Base-by-base conservation (phyloP, 2,888 invertebrate genomes). In the Alsophila aescularia region DNA sequence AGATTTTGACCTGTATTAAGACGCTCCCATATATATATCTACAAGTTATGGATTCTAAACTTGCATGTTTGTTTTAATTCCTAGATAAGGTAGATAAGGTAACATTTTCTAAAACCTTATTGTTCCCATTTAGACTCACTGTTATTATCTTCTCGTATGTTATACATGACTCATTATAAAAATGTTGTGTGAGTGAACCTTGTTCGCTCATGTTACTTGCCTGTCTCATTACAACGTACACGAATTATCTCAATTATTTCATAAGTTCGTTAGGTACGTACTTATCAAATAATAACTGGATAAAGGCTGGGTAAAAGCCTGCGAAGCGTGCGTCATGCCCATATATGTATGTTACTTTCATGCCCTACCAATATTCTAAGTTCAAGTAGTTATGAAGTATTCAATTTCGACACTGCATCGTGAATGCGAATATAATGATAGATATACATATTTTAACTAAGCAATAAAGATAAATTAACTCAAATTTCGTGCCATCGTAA, bases 291-390 rank as follows among this genome's bases (percentile, higher is more conserved):
- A 5, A 24, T 29, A n/a, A 10, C 29, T 9, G 10, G 27, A 45
- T 45, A 37, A 37, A 37, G 45, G 45, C 37, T n/a, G n/a, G n/a
- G n/a, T 37, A 45, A 45, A 45, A 36, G 36, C 36, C 27, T 12
- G 36, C 27, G n/a, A 29, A 36, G 24, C 9, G 14, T 35, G 32
- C 32, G 35, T 41, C 40, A 49, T 34, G 31, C 29, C 13, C 7
- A 51, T 32, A 12, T 8, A 24, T 8, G 24, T 8, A 21, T 13
- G 3, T 21, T 32, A 8, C 12, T 4, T 34, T 14, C 34, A 34
- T 14, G 14, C 34, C 34, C 34, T 34, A 31, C 10, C 9, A 31
- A 31, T 31, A 24, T 24, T 24, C 7, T 24, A 24, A 8, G 24
- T 24, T 24, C 24, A 24, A 24, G 24, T 24, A 24, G 24, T 5